These are phyloP conservation scores for Sebastes variabilis DNA, from an alignment of 2,797 vertebrate species.

Conservation along the genomic window DNA sequence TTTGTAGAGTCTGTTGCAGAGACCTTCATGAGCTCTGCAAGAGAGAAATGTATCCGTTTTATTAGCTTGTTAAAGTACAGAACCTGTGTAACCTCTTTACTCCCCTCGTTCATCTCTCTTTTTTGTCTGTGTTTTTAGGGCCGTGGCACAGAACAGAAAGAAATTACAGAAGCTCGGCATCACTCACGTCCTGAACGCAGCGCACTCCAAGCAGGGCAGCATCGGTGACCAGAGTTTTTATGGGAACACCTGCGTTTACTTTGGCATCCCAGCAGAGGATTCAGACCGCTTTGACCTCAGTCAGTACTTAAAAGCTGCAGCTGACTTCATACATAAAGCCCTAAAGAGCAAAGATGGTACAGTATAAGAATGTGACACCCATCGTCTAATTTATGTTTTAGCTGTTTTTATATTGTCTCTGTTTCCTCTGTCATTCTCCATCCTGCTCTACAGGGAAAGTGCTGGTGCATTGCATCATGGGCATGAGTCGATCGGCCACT, in stretches of 20 bases:
- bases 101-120: neutral
- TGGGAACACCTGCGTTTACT: slow-evolving; percentile 77
- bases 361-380: neutral
- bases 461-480: slow-evolving; percentile 96
- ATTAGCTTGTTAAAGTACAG: neutral
- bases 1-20: neutral
- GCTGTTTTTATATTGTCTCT: neutral
- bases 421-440: neutral
- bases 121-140: slow-evolving; percentile 59
- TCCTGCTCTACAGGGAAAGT: slow-evolving; percentile 86
- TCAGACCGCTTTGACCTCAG: slow-evolving; percentile 80
- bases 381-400: neutral
- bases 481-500: slow-evolving; percentile 92
- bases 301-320: slow-evolving; percentile 74
- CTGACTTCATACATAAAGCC: slow-evolving; percentile 82
- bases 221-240: slow-evolving; percentile 85
- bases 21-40: neutral
- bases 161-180: slow-evolving; percentile 85
- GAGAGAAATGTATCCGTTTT: neutral
- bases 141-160: slow-evolving; percentile 76
- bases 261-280: slow-evolving; percentile 82
- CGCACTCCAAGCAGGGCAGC: slow-evolving; percentile 88
- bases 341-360: slow-evolving; percentile 82
- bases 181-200: slow-evolving; percentile 87
- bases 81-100: neutral